A percentile compares a stretch with the other conserved stretches of the same genome.
Evolutionary conservation across 2,888 invertebrate genomes (phyloP).

Genomic region (Oscheius sp.): DNA sequence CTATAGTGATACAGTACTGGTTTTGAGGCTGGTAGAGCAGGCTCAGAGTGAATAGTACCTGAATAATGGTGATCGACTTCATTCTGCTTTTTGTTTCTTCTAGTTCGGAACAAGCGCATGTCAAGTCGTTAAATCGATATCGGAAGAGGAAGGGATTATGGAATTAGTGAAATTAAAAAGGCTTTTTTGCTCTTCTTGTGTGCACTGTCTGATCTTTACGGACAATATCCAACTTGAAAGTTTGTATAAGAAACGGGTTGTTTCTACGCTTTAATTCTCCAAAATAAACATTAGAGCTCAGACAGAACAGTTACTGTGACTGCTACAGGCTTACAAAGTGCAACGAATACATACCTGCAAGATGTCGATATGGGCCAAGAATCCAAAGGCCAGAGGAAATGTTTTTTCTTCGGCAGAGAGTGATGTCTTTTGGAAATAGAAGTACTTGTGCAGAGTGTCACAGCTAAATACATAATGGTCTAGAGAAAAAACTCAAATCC

Average conservation of each 20-base stretch:
- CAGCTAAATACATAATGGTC: neutral
- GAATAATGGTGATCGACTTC: neutral
- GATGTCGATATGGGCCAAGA: slow-evolving; percentile 19
- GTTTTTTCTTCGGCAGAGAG: slow-evolving; percentile 27
- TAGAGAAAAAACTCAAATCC: neutral
- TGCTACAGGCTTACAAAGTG: no score
- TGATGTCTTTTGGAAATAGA: slow-evolving; percentile 25
- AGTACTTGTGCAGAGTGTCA: slow-evolving; percentile 23
- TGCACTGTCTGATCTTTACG: no score
- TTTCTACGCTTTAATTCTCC: no score
- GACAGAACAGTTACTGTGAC: no score
- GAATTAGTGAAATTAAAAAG: no score
- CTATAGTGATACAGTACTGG: slow-evolving; percentile 35
- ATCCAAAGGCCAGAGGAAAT: slow-evolving; percentile 35
- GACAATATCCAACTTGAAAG: neutral
- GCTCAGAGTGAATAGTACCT: slow-evolving; percentile 29
- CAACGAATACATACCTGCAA: slow-evolving; percentile 18
- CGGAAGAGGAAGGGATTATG: no score
- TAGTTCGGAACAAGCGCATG: no score
- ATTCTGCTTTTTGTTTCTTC: no score
- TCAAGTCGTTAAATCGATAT: no score
- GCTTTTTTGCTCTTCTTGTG: no score
- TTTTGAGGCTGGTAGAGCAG: slow-evolving; percentile 39
- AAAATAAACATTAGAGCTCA: no score
- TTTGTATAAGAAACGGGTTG: no score